Base-by-base conservation (phyloP, 2,888 invertebrate genomes). In the Aplocera efformata region DNA sequence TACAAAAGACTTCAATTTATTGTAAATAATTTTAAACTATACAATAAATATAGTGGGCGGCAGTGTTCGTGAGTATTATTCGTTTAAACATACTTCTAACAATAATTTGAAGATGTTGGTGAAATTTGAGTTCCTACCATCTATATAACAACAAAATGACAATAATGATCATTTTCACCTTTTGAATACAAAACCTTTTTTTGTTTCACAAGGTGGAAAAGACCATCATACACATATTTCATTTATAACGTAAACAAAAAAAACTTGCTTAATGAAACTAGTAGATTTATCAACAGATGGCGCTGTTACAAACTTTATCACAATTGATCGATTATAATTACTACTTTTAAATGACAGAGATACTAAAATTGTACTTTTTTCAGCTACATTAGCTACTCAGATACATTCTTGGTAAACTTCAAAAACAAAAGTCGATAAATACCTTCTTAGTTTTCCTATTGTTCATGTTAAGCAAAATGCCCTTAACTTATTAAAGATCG, bases 1-100 rank as follows among this genome's bases (percentile, higher is more conserved):
- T 81, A 81, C 77, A 81, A 79, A 79, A 78, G 74, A 75, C 71
- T 70, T 67, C 56, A 58, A 45, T 37, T 38, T 38, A 24, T 50
- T 56, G 52, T 39, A 58, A 32, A 53, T 53, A 53, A 54, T 51
- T 46, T 33, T 39, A 42, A 21, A 43, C 41, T 53, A 54, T 32
- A 56, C 45, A 60, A 53, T 58, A 57, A 59, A 58, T 61, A 51
- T 54, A 29, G 42, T 45, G 49, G 39, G 45, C 28, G 54, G 60
- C 54, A 54, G 49, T 54, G 49, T 32, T 42, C 8, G 21, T 53
- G 54, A 54, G 54, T 54, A 51, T 54, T 48, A 50, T 45, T 38
- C 7, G 20, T 38, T 29, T 28, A 37, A 33, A 24, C 30, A 26
- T 21, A 33, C 29, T 32, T 28, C n/a, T 29, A 29, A 25, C 1